Base-by-base conservation (phyloP, 2,113 vertebrate genomes). In the Phycodurus eques region DNA sequence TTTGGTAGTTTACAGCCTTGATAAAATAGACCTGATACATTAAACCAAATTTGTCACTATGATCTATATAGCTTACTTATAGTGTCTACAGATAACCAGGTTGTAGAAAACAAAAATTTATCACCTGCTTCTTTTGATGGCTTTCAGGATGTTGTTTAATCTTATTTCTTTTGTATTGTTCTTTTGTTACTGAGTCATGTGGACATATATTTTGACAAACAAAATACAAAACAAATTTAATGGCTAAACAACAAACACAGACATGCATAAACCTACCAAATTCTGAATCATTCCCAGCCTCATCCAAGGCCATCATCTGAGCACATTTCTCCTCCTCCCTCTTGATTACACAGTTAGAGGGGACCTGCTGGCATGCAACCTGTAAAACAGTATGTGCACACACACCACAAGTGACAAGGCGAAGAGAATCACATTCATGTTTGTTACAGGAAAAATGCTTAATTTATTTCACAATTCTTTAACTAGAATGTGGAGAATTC, bases 261-360 rank as follows among this genome's bases (percentile, higher is more conserved):
- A 33, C 4, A 14, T 27, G 17, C 2, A 3, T 5, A 56, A 7
- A 77, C 80, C 10, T 39, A 89, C 89, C 87, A 31, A 75, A 85
- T 5, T 84, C 77, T 20, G 75, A 59, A 27, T 73, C 70, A 0
- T 76, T 74, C 14, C 54, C 70, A 14, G 76, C 59, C 49, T 86
- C 72, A 0, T 90, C 77, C 1, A 46, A 72, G 6, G 70, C 77
- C 5, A 90, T 91, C 88, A 84, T 89, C 8, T 90, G 86, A 79
- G 83, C 33, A 54, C 91, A 92, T 67, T 87, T 89, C 78, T 91
- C 88, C 72, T 90, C 68, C 46, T 92, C 91, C 75, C 75, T 78
- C 82, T 91, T 78, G 76, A 89, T 91, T 71, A 92, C 90, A 61
- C 91, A 92, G 85, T 90, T 88, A 0, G 61, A 59, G 31, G 82